A percentile compares a stretch with the other conserved stretches of the same genome.
phyloP scores from a whole-genome alignment of 2,797 vertebrate species.

The Tiaroga cobitis region DNA sequence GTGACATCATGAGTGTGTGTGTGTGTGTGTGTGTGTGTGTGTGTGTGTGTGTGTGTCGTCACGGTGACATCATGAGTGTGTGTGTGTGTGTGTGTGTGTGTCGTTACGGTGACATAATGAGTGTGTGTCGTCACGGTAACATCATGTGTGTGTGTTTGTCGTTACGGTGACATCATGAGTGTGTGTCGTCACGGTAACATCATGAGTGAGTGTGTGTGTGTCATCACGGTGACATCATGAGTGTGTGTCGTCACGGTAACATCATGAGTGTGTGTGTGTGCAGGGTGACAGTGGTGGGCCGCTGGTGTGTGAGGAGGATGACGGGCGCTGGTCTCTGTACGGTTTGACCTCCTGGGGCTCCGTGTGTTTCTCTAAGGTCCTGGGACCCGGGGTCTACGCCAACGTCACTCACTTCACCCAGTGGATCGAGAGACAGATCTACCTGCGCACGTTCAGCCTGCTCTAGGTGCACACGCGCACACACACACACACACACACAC shows the following conservation, averaged over 20 bases:
- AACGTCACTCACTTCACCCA: slow-evolving; percentile 92
- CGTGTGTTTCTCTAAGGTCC: slow-evolving; percentile 93
- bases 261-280: slow-evolving; percentile 14
- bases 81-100: too few species aligned
- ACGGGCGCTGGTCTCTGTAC: slow-evolving; percentile 89
- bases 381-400: slow-evolving; percentile 94
- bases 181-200: not conserved
- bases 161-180: too few species aligned
- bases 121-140: too few species aligned
- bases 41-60: too few species aligned
- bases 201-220: too few species aligned
- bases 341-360: slow-evolving; percentile 97
- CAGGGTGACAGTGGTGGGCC: slow-evolving; percentile 97
- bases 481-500: not conserved
- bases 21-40: not conserved
- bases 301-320: slow-evolving; percentile 84
- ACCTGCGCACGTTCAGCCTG: slow-evolving; percentile 86
- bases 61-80: not conserved
- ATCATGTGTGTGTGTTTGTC: too few species aligned
- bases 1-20: not conserved
- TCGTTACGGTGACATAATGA: too few species aligned
- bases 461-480: slow-evolving; percentile 60
- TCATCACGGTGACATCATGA: too few species aligned
- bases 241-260: not conserved
- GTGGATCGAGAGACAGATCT: slow-evolving; percentile 95